phyloP scores from a whole-genome alignment of 2,888 invertebrate species.

The Desoria tigrina region DNA sequence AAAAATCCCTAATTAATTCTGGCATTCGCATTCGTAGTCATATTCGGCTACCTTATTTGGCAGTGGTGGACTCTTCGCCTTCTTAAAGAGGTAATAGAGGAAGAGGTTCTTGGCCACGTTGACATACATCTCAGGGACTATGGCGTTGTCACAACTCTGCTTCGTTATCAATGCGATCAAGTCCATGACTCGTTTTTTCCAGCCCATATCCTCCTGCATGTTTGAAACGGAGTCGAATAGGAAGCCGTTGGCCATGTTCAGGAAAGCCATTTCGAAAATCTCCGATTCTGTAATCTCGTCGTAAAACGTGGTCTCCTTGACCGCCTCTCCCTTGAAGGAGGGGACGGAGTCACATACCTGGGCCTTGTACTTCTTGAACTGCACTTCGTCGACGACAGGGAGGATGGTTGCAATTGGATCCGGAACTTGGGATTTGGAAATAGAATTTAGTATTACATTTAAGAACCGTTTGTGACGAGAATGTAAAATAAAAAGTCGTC shows the following conservation, averaged over 20 bases:
- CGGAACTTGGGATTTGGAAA: no score
- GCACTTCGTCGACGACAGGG: constrained; percentile 8
- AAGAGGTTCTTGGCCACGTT: constrained; percentile 33
- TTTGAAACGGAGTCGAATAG: constrained; percentile 24
- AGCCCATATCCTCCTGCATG: constrained; percentile 17
- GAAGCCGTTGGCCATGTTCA: constrained; percentile 31
- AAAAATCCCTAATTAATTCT: no score
- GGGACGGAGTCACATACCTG: constrained; percentile 23
- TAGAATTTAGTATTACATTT: no score
- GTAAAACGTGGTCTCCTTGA: background rate
- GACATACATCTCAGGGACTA: constrained; percentile 25
- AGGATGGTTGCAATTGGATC: no score
- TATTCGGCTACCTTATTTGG: no score
- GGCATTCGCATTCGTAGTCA: no score
- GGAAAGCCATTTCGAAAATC: constrained; percentile 27
- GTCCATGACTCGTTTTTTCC: constrained; percentile 31
- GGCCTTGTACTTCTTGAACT: constrained; percentile 9
- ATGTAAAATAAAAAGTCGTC: no score
- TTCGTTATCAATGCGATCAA: constrained; percentile 26
- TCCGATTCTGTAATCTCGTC: constrained; percentile 23
- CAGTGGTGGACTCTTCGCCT: background rate
- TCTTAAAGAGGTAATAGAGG: constrained; percentile 27
- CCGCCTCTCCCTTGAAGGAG: constrained; percentile 5
- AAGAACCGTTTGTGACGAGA: no score
- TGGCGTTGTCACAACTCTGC: constrained; percentile 21